Conservation (phyloP, 1,140 invertebrate genomes). For the Lepidurus packardi region DNA sequence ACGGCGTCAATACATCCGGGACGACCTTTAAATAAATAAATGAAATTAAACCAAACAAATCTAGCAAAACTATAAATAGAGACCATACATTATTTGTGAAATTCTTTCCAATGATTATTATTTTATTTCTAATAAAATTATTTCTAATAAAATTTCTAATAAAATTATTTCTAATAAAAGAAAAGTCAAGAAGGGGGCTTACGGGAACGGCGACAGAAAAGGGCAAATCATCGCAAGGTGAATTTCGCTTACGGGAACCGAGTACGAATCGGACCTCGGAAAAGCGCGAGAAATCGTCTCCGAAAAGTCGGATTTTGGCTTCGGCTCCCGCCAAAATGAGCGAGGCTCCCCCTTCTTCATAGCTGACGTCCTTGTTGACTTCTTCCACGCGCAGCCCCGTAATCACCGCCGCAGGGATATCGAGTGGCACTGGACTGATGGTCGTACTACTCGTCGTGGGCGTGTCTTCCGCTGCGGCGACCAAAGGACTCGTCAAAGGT, state of each 20-base stretch:
- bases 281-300: constrained; percentile 56
- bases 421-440: constrained; percentile 49
- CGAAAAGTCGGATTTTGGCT: constrained; percentile 66
- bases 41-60: background rate
- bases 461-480: background rate
- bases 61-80: background rate
- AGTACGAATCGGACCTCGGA: constrained; percentile 67
- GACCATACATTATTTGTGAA: too few relatives aligned
- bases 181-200: background rate
- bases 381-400: constrained; percentile 38
- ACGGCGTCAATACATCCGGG: constrained; percentile 43
- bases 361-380: constrained; percentile 53
- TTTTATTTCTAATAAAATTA: too few relatives aligned
- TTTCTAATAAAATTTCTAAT: too few relatives aligned
- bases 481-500: background rate
- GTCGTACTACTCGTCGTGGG: background rate
- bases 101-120: too few relatives aligned
- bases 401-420: constrained; percentile 51
- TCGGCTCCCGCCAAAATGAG: constrained; percentile 54
- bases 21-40: constrained; percentile 38
- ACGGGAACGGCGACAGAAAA: constrained; percentile 30
- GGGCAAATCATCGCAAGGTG: constrained; percentile 44
- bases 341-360: constrained; percentile 59
- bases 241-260: constrained; percentile 47
- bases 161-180: too few relatives aligned